phyloP scores from a whole-genome alignment of 2,113 vertebrate genomes.

The Bostrychus sinensis region DNA sequence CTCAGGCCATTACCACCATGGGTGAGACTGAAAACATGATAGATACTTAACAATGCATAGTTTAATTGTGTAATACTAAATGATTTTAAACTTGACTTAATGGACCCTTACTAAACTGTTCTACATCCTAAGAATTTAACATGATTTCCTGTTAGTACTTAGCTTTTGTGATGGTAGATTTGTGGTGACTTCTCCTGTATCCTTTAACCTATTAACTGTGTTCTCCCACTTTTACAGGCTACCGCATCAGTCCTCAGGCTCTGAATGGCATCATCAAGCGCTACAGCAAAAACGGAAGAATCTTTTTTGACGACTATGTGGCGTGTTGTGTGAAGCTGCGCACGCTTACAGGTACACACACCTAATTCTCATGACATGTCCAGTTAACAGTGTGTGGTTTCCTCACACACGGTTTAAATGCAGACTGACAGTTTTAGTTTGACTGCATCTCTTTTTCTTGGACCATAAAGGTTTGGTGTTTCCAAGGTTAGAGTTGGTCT shows the following conservation, averaged over 20 bases:
- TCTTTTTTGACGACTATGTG: slow-evolving; percentile 92
- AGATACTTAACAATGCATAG: background rate
- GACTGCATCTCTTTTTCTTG: background rate
- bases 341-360: slow-evolving; percentile 83
- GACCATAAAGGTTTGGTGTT: too few species aligned
- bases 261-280: slow-evolving; percentile 84
- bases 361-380: background rate
- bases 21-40: slow-evolving; percentile 76
- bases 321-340: slow-evolving; percentile 90
- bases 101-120: background rate
- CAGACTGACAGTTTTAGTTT: background rate
- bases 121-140: background rate
- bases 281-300: slow-evolving; percentile 85
- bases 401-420: background rate
- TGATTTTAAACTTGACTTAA: background rate
- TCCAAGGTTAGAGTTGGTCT: too few species aligned
- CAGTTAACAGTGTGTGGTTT: background rate
- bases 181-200: background rate
- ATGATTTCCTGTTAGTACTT: background rate
- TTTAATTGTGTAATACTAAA: background rate
- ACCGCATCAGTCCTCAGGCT: slow-evolving; percentile 83
- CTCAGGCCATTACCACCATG: slow-evolving; percentile 83
- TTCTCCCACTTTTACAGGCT: slow-evolving; percentile 72
- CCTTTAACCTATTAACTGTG: background rate
- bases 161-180: background rate